These are phyloP conservation scores for Cheilosia variabilis DNA, from an alignment of 2,888 invertebrate genomes.

Conservation along the genomic window DNA sequence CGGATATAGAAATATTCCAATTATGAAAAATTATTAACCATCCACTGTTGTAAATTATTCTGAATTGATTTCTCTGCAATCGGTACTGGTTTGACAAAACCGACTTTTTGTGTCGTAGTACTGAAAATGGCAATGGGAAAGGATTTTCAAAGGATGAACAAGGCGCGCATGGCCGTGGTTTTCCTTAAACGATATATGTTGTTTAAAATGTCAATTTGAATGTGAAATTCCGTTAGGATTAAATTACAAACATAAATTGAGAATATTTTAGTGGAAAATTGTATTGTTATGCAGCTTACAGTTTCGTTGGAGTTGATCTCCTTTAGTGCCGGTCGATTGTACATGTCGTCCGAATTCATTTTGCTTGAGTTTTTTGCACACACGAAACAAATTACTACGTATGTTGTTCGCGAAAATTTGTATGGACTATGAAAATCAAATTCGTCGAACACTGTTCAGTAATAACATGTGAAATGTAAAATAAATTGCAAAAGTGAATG, in stretches of 20 bases:
- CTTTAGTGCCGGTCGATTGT: conserved; percentile 61
- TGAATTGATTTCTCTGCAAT: conserved; percentile 5
- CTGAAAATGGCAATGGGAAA: conserved; percentile 36
- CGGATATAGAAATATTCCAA: not conserved
- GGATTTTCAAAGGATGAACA: conserved; percentile 65
- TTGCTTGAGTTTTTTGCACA: not conserved
- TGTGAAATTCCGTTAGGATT: conserved; percentile 1
- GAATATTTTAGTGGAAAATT: not conserved
- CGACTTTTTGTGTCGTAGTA: conserved; percentile 26
- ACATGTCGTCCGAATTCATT: conserved; percentile 59
- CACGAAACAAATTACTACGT: not conserved
- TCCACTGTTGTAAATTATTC: not conserved
- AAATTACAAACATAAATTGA: not conserved
- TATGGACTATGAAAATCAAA: not conserved
- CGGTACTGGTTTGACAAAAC: conserved; percentile 42
- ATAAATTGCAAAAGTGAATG: conserved; percentile 16
- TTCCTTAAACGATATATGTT: conserved; percentile 23
- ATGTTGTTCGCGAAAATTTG: not conserved
- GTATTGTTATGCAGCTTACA: conserved; percentile 31
- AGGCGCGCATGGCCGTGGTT: conserved; percentile 48
- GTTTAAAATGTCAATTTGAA: conserved; percentile 25
- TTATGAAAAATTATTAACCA: conserved; percentile 12
- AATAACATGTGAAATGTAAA: not conserved
- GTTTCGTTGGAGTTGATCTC: conserved; percentile 67
- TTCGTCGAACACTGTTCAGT: not conserved